phyloP scores from a whole-genome alignment of 1,140 invertebrate genomes.

The Meloidogyne hapla region DNA sequence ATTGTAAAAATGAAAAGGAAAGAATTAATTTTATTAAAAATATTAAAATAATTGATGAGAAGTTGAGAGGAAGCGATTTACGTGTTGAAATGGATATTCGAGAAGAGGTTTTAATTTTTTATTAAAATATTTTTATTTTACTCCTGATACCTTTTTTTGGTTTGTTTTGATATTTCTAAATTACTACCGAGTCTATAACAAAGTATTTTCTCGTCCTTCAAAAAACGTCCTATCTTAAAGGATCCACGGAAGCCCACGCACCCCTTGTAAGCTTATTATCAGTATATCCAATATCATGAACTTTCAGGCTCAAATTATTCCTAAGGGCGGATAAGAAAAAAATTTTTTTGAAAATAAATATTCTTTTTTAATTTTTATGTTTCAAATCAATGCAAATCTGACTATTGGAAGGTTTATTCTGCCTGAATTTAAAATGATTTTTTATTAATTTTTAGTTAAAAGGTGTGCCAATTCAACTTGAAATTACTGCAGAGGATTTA shows the following conservation, averaged over 20 bases:
- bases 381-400: constrained; percentile 99
- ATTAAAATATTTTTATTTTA: neutral
- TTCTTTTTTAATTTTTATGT: constrained; percentile 14
- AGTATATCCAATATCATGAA: too few relatives aligned
- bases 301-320: too few relatives aligned
- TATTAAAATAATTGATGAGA: constrained; percentile 69
- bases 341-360: neutral
- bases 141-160: too few relatives aligned
- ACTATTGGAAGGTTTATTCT: constrained; percentile 83
- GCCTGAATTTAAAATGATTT: neutral
- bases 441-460: constrained; percentile 71
- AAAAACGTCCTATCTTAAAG: too few relatives aligned
- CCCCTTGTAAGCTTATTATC: too few relatives aligned
- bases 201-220: too few relatives aligned
- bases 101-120: constrained; percentile 75
- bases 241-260: too few relatives aligned
- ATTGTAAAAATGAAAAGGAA: constrained; percentile 74
- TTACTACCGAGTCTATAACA: too few relatives aligned
- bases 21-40: constrained; percentile 72
- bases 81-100: constrained; percentile 79
- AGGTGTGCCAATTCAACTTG: constrained; percentile 91
- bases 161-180: too few relatives aligned
- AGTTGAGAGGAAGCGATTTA: constrained; percentile 68
- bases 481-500: constrained; percentile 92
- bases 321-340: too few relatives aligned